Evolutionary conservation across 2,797 vertebrate species (phyloP).

Genomic region (Steatocranus sp.): DNA sequence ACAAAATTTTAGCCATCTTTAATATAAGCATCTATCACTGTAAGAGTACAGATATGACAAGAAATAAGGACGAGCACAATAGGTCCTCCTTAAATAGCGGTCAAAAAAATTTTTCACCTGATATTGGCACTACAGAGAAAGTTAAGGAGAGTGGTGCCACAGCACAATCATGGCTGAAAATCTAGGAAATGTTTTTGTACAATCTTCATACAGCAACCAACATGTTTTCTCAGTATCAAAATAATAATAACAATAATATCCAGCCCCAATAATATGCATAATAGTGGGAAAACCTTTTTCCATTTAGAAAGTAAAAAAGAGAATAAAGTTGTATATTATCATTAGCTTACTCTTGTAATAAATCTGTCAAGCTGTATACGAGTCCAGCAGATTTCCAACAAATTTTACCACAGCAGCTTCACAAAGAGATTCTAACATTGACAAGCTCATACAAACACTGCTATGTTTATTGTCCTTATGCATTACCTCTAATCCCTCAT

Average conservation of each 20-base stretch:
- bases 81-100: neutral
- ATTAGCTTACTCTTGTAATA: neutral
- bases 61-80: neutral
- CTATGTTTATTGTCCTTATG: neutral
- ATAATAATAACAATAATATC: neutral
- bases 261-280: neutral
- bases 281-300: neutral
- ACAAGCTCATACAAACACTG: neutral
- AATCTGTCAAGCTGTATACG: neutral
- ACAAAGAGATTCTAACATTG: neutral
- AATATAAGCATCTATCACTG: neutral
- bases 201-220: neutral
- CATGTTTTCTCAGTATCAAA: neutral
- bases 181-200: neutral
- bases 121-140: neutral
- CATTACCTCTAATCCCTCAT: neutral
- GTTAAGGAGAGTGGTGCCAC: neutral
- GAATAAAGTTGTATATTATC: neutral
- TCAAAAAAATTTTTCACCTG: neutral
- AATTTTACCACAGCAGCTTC: neutral
- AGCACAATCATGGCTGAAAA: neutral
- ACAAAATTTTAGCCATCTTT: fast-evolving
- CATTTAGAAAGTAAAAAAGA: neutral
- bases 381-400: neutral
- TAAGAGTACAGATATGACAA: neutral